phyloP scores from a whole-genome alignment of 2,888 invertebrate species.

The Physocephala rufipes region DNA sequence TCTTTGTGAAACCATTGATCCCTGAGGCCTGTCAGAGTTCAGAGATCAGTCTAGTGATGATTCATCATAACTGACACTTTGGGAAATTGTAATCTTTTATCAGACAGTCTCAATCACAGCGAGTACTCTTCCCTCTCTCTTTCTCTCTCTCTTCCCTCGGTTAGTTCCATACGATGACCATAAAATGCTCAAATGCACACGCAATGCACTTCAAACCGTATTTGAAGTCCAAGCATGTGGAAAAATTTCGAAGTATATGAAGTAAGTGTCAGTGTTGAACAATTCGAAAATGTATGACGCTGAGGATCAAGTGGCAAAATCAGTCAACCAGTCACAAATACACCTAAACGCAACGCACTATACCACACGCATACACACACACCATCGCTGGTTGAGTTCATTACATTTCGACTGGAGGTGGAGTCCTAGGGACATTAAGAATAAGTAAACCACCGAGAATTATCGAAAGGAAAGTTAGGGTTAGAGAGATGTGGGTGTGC shows the following conservation, averaged over 20 bases:
- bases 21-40: background rate
- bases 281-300: background rate
- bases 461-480: background rate
- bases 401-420: background rate
- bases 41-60: background rate
- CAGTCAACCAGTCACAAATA: no score
- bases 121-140: background rate
- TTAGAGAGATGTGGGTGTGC: no score
- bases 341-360: background rate
- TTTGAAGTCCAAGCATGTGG: conserved; percentile 26
- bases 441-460: background rate
- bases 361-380: conserved; percentile 4
- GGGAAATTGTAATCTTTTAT: conserved; percentile 31
- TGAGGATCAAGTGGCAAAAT: no score
- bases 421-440: no score
- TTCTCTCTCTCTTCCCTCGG: no score
- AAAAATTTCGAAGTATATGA: conserved; percentile 14
- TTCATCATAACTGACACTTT: conserved; percentile 24
- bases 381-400: background rate
- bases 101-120: conserved; percentile 25
- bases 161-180: no score
- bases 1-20: background rate
- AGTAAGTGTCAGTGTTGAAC: conserved; percentile 24
- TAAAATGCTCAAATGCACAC: no score
- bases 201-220: background rate